Conservation (phyloP, 2,797 vertebrate species). For the Thripadectes ignobilis region DNA sequence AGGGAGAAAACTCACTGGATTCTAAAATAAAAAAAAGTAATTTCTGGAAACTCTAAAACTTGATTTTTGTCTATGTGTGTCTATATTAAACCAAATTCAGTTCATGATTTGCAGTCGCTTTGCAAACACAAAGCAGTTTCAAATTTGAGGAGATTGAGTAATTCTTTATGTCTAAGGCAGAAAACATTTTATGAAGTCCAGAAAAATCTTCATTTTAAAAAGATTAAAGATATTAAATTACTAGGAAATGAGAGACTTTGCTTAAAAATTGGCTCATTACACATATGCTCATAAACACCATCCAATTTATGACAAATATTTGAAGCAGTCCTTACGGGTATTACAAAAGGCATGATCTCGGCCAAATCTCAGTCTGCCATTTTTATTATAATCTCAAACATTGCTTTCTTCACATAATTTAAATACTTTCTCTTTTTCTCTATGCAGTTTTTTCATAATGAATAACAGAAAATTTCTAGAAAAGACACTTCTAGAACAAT, state of each 20-base stretch:
- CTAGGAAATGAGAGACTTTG: neutral
- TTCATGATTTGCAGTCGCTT: conserved; percentile 20
- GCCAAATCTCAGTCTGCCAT: neutral
- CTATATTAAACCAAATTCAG: conserved; percentile 40
- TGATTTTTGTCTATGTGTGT: neutral
- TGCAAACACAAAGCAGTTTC: conserved; percentile 12
- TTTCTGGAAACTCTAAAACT: conserved; percentile 11
- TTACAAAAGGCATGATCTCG: neutral
- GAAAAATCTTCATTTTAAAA: neutral
- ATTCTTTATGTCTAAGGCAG: neutral
- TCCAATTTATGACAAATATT: neutral
- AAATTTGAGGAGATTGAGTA: neutral
- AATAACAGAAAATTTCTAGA: neutral
- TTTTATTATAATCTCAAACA: neutral
- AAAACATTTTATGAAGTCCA: neutral
- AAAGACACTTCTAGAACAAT: neutral
- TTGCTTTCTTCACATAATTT: neutral
- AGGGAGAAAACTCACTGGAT: conserved; percentile 3
- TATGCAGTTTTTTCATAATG: neutral
- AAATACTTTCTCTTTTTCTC: neutral
- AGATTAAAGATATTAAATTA: neutral
- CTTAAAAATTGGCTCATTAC: neutral
- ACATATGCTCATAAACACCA: neutral
- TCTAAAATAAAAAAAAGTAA: neutral
- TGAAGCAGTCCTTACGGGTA: neutral